phyloP scores from a whole-genome alignment of 2,797 vertebrate species.

The Hafferia zeledoni region DNA sequence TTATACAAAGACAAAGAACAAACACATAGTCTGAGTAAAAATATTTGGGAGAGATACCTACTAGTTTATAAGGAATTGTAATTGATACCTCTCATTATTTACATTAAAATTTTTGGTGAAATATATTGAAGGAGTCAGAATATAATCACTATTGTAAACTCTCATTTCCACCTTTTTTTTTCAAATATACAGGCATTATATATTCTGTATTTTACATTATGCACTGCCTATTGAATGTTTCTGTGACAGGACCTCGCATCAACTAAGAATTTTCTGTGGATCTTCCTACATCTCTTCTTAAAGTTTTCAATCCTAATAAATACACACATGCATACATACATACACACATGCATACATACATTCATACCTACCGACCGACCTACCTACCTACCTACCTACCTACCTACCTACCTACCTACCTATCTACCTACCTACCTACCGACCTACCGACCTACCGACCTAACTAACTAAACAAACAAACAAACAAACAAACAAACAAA shows the following conservation, averaged over 20 bases:
- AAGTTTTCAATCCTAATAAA: not conserved
- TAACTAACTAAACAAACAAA: too few relatives aligned
- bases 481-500: too few relatives aligned
- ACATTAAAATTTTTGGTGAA: not conserved
- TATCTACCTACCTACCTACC: too few relatives aligned
- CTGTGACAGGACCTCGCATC: not conserved
- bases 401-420: too few relatives aligned
- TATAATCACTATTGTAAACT: not conserved
- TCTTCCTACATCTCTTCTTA: not conserved
- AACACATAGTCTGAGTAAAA: not conserved
- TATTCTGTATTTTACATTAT: not conserved
- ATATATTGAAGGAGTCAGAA: not conserved
- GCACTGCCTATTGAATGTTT: not conserved
- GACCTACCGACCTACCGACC: too few relatives aligned
- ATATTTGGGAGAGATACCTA: not conserved
- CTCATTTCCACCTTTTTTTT: accelerated
- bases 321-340: too few relatives aligned
- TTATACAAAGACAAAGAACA: not conserved
- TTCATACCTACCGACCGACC: too few relatives aligned
- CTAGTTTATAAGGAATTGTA: not conserved
- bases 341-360: too few relatives aligned
- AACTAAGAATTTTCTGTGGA: not conserved
- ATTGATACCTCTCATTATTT: not conserved
- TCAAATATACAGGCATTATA: not conserved
- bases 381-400: too few relatives aligned